Base-by-base conservation (phyloP, 2,113 vertebrate genomes). In the Semnornis frantzii region DNA sequence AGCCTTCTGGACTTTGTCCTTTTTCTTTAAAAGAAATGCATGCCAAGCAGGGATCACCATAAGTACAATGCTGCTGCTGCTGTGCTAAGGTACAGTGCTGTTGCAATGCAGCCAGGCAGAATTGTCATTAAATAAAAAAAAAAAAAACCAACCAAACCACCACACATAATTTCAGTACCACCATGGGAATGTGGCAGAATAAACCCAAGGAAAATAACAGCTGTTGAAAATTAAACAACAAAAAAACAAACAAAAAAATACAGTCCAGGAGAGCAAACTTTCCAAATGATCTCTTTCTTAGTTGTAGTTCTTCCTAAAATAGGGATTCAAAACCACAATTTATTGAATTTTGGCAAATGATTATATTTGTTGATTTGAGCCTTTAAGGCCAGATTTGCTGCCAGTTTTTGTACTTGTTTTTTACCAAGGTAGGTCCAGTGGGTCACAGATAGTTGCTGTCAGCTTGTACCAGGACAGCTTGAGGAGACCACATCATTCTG, bases 1-100 rank as follows among this genome's bases (percentile, higher is more conserved):
- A 80, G 52, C 79, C 52, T 85, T 57, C 72, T 62, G 65, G 69
- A 85, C 79, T 93, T 94, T 74, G 74, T 42, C 75, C 60, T 94
- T 83, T 62, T 60, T 50, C 48, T 85, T 91, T 91, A 82, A 82
- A 90, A 39, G 10, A 68, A 55, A 57, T 8, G 5, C 3, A 2
- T 68, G 52, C 63, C 78, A 69, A 63, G n/a, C 60, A 64, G 46
- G 21, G 33, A 90, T 77, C 72, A 68, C 42, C 3, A 33, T 37
- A 63, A 76, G 42, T 57, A 34, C 27, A 50, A 20, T 42, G 44
- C 44, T 46, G 7, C 7, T 78, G 42, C 30, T 84, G 16, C 68
- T 37, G 10, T 82, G 64, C 28, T 71, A 11, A 76, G 23, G 11
- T 12, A 21, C 66, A 90, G 48, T 1, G 1, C 44, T 65, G 44